Base-by-base conservation (phyloP, 2,797 vertebrate species). In the Mormyrops boulengeri region DNA sequence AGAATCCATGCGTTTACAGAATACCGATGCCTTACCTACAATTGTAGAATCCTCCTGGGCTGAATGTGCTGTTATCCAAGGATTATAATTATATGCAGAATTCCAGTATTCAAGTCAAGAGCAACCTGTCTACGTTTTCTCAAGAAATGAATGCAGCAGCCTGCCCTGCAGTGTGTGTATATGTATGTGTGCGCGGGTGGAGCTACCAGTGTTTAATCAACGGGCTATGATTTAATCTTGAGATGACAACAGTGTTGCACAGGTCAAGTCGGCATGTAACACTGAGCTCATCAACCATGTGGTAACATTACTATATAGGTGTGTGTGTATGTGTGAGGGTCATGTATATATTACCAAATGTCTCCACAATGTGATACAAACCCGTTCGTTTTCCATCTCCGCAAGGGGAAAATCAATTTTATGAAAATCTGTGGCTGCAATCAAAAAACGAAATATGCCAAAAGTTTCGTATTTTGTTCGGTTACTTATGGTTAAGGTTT, bases 151-250 rank as follows among this genome's bases (percentile, higher is more conserved):
- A 90, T 88, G 52, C 41, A 88, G 92, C 44, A 85, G 88, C 89
- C 92, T 91, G 90, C 90, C 88, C 84, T 87, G 60, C 90, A 93
- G 89, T 93, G 91, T 91, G 91, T 90, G 87, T 86, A 84, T 89
- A 93, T 91, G 34, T 41, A 52, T 41, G 82, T 85, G 90, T 92
- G 90, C 91, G 92, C 92, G 95, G 96, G 96, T 92, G 95, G 92
- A 92, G 91, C 94, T 91, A 34, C 90, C 91, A 90, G 88, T 30
- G 87, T 38, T 82, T 88, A n/a, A 93, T 92, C 92, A 91, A 84
- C 90, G 88, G 91, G 90, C 60, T 88, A 91, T 50, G 60, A 55
- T 53, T 80, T 41, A 44, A 62, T 77, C 34, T 38, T 49, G 44
- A 88, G 62, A 19, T 80, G 47, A 49, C 9, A 62, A 62, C 77